A percentile compares a stretch with the other conserved stretches of the same genome.
Conservation (phyloP, 2,888 invertebrate species). For the Xylophagus ater region DNA sequence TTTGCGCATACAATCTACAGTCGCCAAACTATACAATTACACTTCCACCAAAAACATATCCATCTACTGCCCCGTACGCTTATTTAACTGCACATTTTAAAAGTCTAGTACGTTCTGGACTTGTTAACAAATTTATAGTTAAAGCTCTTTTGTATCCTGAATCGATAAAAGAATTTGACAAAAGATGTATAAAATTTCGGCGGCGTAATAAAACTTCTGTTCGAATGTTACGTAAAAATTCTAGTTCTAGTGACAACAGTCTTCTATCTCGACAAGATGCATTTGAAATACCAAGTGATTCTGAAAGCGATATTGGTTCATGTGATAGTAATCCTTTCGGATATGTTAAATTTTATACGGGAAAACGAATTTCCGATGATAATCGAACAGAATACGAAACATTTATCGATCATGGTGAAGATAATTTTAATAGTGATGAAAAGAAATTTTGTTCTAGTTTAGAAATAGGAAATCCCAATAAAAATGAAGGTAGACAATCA, state of each 20-base stretch:
- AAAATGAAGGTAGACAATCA: conserved; percentile 5
- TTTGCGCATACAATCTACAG: conserved; percentile 37
- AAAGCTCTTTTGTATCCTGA: conserved; percentile 61
- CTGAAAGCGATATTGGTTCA: conserved; percentile 41
- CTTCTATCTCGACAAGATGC: conserved; percentile 49
- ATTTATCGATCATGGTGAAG: conserved; percentile 41
- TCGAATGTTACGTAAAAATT: conserved; percentile 34
- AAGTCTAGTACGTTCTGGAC: conserved; percentile 58
- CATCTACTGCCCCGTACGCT: conserved; percentile 65
- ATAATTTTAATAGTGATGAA: conserved; percentile 4
- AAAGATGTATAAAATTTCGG: conserved; percentile 42
- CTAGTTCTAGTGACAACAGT: conserved; percentile 28
- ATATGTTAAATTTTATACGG: conserved; percentile 54
- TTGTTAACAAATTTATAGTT: conserved; percentile 58
- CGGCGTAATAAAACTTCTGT: conserved; percentile 40
- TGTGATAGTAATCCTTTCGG: conserved; percentile 51
- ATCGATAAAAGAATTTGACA: conserved; percentile 45
- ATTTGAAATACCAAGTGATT: conserved; percentile 38
- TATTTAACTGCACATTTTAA: conserved; percentile 66
- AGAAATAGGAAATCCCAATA: conserved; percentile 23
- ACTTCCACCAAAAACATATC: conserved; percentile 62
- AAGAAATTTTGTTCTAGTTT: conserved; percentile 29
- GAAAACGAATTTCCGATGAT: conserved; percentile 38
- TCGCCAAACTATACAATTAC: conserved; percentile 43
- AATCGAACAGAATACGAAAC: conserved; percentile 38